A percentile compares a stretch with the other conserved stretches of the same genome.
phyloP scores from a whole-genome alignment of 2,797 vertebrate species.

The Linurgus olivaceus region DNA sequence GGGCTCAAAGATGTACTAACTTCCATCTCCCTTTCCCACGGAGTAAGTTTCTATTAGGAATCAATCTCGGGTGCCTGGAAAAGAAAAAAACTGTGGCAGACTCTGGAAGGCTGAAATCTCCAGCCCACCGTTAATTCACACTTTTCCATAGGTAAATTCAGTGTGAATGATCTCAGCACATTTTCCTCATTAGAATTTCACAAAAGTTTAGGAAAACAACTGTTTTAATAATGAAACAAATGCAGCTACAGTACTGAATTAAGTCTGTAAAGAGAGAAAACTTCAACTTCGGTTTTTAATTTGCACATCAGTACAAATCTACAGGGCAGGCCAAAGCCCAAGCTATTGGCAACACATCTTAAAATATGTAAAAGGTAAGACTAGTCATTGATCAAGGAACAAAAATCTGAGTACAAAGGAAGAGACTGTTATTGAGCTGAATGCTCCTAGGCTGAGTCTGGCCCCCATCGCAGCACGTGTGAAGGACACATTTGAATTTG shows the following conservation, averaged over 20 bases:
- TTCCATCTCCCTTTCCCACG: neutral
- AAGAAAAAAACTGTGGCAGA: neutral
- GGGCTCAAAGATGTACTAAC: neutral
- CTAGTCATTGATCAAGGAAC: neutral
- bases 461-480: rapidly evolving
- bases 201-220: neutral
- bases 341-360: neutral
- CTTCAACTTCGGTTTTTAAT: neutral
- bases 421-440: neutral
- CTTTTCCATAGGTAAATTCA: neutral
- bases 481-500: neutral
- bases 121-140: neutral
- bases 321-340: neutral
- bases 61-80: neutral
- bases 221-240: neutral
- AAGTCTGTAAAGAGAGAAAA: neutral
- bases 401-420: neutral
- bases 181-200: neutral
- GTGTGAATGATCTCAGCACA: neutral
- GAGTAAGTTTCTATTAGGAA: neutral
- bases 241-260: neutral
- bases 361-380: neutral
- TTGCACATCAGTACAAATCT: neutral
- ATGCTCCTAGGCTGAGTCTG: neutral
- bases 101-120: neutral